Evolutionary conservation across 2,113 vertebrate genomes (phyloP), one percentile per base, ranked within the genome.

Genomic region (Misgurnus mizolepis): DNA sequence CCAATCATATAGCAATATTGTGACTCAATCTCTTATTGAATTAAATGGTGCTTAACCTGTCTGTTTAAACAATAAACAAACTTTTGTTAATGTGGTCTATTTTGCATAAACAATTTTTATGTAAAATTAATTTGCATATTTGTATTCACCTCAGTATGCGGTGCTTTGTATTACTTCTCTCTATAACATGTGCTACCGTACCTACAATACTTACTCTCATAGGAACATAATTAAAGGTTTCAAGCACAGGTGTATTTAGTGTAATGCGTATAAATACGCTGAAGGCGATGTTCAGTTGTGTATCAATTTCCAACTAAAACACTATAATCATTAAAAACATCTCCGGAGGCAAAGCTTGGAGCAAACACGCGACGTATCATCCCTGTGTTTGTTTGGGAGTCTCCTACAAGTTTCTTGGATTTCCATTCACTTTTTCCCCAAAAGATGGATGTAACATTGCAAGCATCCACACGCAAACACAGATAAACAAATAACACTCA

Each of bases 321-420:
- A 75, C 27, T 64, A 75, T 45, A 60, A 75, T 75, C 72, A 64
- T 49, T 64, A 49, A 64, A 74, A 62, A 45, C 56, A 75, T 64
- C 56, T 43, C 43, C 4, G 49, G 55, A 41, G 50, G 17, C 11
- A n/a, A 18, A 49, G 56, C 78, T 61, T 68, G 43, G 9, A 62
- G 56, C 15, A n/a, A 14, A 50, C 50, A 8, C 2, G 47, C 17
- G 34, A 17, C 14, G 7, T n/a, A 71, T 55, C 4, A 72, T 43
- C 12, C 14, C 6, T 34, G 27, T 34, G 27, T 34, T 34, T 34
- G 34, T 74, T 45, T 56, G 50, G 11, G 65, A 56, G 64, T 56
- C 18, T 43, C 12, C 12, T 14, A 3, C 7, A 58, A n/a, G 6
- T 18, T 53, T 7, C 45, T 39, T 45, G 62, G 41, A 27, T 14